These are phyloP conservation scores for Platysternon megacephalum DNA, from an alignment of 2,113 vertebrate genomes.

Conservation along the genomic window DNA sequence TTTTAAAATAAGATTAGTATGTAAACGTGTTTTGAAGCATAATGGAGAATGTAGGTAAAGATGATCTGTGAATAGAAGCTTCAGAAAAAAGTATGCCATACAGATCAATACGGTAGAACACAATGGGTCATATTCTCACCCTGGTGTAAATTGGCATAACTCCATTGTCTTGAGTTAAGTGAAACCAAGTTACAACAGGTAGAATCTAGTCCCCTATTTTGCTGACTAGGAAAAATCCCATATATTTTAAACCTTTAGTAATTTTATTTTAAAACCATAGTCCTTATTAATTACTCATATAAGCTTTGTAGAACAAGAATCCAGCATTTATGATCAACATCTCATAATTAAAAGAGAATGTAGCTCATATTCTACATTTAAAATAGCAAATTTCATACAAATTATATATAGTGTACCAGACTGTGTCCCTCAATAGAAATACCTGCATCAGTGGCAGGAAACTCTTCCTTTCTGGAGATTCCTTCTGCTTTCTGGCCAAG, in stretches of 20 bases:
- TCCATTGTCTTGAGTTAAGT: not conserved
- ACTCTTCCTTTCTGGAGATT: not conserved
- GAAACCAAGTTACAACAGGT: not conserved
- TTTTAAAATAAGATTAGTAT: constrained; percentile 33
- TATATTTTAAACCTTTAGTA: not conserved
- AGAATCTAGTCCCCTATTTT: not conserved
- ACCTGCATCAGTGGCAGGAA: not conserved
- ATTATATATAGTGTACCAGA: not conserved
- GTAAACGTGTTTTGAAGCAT: constrained; percentile 3
- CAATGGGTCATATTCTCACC: not conserved
- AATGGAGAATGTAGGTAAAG: not conserved
- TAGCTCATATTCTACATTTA: not conserved
- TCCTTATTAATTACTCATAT: not conserved
- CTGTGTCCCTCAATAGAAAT: not conserved
- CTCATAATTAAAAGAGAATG: not conserved
- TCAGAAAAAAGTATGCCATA: not conserved
- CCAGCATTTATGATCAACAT: not conserved
- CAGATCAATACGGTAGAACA: not conserved
- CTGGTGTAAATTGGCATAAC: not conserved
- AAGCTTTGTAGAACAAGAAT: not conserved
- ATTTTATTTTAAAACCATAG: not conserved
- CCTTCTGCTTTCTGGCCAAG: not conserved
- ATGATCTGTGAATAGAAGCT: not conserved
- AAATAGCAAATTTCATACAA: not conserved
- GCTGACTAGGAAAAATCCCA: not conserved